Evolutionary conservation across 2,888 invertebrate species (phyloP).

Genomic region (Bugula neritina): DNA sequence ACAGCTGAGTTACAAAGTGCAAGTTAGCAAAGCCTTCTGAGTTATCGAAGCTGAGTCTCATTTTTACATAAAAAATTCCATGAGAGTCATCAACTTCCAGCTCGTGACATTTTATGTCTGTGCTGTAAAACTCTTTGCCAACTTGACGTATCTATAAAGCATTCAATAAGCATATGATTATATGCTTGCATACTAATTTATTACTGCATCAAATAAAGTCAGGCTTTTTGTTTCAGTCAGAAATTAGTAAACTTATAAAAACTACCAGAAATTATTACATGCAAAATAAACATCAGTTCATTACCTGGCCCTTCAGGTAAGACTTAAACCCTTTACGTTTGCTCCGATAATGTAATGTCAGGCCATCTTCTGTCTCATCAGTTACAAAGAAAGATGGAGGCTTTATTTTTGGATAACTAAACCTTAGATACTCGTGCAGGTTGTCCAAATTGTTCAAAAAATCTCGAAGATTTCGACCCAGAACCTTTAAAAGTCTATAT

Average conservation of each 20-base stretch:
- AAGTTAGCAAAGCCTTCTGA: constrained; percentile 29
- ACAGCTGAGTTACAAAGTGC: not conserved
- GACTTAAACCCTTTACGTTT: constrained; percentile 85
- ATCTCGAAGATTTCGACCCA: constrained; percentile 42
- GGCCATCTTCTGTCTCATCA: constrained; percentile 73
- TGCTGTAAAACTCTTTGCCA: constrained; percentile 86
- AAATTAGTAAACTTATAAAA: no score
- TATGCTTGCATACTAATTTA: no score
- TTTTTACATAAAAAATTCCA: constrained; percentile 87
- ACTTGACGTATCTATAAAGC: constrained; percentile 60
- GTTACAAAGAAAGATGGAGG: constrained; percentile 29
- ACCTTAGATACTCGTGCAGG: constrained; percentile 32
- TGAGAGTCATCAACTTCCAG: constrained; percentile 78
- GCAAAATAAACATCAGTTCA: no score
- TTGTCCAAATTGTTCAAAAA: constrained; percentile 44
- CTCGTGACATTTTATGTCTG: constrained; percentile 85
- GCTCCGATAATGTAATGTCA: constrained; percentile 72
- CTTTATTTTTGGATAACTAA: constrained; percentile 30
- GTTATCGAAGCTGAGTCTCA: constrained; percentile 90
- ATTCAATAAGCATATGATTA: no score
- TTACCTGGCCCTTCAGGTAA: constrained; percentile 83
- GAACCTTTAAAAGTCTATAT: constrained; percentile 35
- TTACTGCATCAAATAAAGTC: no score
- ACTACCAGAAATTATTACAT: no score
- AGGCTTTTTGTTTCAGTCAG: no score